Base-by-base conservation (phyloP, 2,113 vertebrate genomes). In the Brachyhypopomus gauderio region DNA sequence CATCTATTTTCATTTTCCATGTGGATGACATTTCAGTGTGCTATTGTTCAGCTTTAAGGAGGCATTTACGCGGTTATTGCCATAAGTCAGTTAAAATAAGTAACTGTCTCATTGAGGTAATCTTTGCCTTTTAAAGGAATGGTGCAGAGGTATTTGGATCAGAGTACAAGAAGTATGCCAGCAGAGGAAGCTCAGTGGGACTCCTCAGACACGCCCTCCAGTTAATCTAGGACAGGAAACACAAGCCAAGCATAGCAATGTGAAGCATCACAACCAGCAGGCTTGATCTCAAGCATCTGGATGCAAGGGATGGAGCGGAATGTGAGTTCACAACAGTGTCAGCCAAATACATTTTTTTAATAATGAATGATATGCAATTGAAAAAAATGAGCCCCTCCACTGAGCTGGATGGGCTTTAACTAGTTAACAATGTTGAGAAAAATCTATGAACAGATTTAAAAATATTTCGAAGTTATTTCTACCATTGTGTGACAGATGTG, bases 101-200 rank as follows among this genome's bases (percentile, higher is more conserved):
- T 52, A 17, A 67, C 30, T 52, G 62, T 78, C 25, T 77, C 62
- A 52, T 60, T 55, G 75, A 22, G 17, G 38, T 77, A 66, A 16
- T 8, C 62, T 52, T 66, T 77, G 59, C 60, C 60, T 67, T 78
- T 78, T 67, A 67, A 78, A 78, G 63, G 25, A 41, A 64, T 64
- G 4, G 72, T 34, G 36, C 72, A 60, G 36, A 75, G 16, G 56
- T 55, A 64, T 25, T 77, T 64, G 41, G 41, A 77, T 59, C 27
- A 30, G 22, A 52, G 75, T 23, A 38, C 62, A 77, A 30, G 30
- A 48, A 66, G 60, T 55, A 48, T 25, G 52, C 22, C 25, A 78
- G 55, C 52, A 55, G 30, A 30, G 30, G 30, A 67, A 48, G 62
- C 20, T 41, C 62, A 48, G 60, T 55, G 14, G 62, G 66, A 67